Evolutionary conservation across 2,797 vertebrate species (phyloP).

Genomic region (Poecilia picta): DNA sequence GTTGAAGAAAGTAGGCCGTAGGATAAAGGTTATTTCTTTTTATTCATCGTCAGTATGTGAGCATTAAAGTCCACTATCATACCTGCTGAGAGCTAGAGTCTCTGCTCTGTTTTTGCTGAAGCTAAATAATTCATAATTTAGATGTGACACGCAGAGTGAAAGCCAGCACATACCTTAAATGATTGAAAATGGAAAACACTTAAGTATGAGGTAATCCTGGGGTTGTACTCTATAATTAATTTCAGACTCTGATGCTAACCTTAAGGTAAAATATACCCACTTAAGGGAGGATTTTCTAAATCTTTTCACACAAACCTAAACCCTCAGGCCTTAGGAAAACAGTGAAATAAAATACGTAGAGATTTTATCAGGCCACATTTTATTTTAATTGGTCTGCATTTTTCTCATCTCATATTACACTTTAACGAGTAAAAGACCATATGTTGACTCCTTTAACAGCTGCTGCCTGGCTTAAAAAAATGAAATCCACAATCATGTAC

Average conservation of each 20-base stretch:
- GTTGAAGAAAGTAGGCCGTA: constrained; percentile 1
- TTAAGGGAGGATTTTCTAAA: not conserved
- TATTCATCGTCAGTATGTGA: not conserved
- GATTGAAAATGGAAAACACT: not conserved
- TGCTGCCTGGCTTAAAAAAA: not conserved
- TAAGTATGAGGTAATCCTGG: not conserved
- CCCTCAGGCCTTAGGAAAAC: not conserved
- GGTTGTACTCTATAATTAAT: not conserved
- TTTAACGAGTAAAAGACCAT: not conserved
- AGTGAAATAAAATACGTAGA: constrained; percentile 5
- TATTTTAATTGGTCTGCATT: constrained; percentile 16
- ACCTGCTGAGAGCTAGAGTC: constrained; percentile 10
- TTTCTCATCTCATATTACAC: constrained; percentile 20
- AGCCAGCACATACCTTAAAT: constrained; percentile 1
- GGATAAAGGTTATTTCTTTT: constrained; percentile 14
- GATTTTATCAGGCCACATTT: constrained; percentile 5
- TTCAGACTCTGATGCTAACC: constrained; percentile 8
- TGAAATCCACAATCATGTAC: not conserved
- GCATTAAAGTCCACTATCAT: not conserved
- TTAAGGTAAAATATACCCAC: not conserved
- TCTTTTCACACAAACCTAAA: not conserved
- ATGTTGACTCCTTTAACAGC: not conserved
- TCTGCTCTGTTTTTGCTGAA: constrained; percentile 9
- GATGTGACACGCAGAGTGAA: not conserved
- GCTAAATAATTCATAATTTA: constrained; percentile 9